A percentile compares a stretch with the other conserved stretches of the same genome.
phyloP scores from a whole-genome alignment of 2,113 vertebrate genomes.

The Strix aluco region DNA sequence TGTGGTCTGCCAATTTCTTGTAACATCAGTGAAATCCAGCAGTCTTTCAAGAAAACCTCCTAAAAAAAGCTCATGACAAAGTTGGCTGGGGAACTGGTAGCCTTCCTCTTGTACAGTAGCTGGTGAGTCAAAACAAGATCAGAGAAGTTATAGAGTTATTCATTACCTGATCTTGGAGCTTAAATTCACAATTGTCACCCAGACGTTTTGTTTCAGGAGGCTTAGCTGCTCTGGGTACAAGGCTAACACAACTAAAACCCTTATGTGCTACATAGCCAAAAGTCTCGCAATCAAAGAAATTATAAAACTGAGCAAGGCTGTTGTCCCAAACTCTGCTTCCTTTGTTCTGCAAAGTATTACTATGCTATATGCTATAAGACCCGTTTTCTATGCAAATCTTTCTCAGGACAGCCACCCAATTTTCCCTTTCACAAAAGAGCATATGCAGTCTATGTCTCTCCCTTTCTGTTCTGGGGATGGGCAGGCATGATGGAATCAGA shows the following conservation, averaged over 20 bases:
- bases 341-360: not conserved
- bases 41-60: not conserved
- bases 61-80: not conserved
- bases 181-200: not conserved
- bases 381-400: accelerated
- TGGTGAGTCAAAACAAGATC: not conserved
- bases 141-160: not conserved
- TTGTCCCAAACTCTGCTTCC: not conserved
- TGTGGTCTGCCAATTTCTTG: not conserved
- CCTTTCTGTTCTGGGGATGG: not conserved
- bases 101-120: not conserved
- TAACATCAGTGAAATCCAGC: not conserved
- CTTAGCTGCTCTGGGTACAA: not conserved
- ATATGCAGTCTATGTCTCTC: accelerated
- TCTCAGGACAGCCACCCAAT: not conserved
- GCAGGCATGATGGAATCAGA: not conserved
- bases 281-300: not conserved
- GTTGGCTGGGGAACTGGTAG: not conserved
- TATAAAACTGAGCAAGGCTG: not conserved
- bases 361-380: not conserved
- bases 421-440: accelerated
- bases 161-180: not conserved
- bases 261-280: not conserved
- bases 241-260: not conserved
- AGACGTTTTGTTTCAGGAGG: not conserved